Conservation (phyloP, 1,140 invertebrate genomes). For the Campoletis sonorensis region DNA sequence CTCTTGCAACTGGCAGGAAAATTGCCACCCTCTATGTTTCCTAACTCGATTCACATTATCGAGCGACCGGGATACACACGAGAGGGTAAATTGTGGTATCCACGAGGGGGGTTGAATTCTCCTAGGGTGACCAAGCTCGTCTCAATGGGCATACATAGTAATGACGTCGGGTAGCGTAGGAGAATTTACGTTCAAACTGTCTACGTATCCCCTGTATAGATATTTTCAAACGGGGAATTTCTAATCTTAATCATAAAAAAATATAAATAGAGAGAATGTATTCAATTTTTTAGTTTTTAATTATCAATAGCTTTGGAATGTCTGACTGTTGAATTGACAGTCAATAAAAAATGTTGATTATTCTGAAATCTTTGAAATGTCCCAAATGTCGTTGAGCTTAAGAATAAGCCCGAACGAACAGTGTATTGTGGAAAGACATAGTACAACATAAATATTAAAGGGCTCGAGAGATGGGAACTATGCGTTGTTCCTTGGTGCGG, state of each 20-base stretch:
- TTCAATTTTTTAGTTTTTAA: too few relatives aligned
- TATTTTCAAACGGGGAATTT: background rate
- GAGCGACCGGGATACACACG: background rate
- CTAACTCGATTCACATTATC: conserved; percentile 38
- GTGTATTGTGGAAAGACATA: background rate
- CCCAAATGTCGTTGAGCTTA: too few relatives aligned
- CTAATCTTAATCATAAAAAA: background rate
- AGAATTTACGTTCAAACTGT: background rate
- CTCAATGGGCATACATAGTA: conserved; percentile 1
- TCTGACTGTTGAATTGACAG: too few relatives aligned
- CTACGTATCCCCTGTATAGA: background rate
- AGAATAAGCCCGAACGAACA: background rate
- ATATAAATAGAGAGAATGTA: too few relatives aligned
- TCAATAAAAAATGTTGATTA: too few relatives aligned
- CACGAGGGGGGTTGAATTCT: background rate
- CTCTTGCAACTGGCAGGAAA: conserved; percentile 22
- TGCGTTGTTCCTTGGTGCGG: background rate
- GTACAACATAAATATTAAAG: background rate
- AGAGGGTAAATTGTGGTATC: conserved; percentile 1
- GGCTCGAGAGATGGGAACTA: background rate
- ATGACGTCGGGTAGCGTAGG: background rate
- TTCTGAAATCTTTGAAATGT: too few relatives aligned
- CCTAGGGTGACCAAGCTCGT: background rate
- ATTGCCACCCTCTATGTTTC: conserved; percentile 28
- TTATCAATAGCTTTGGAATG: too few relatives aligned